A percentile compares a stretch with the other conserved stretches of the same genome.
These are phyloP conservation scores for Merops nubicus DNA, from an alignment of 2,113 vertebrate species.

Conservation along the genomic window DNA sequence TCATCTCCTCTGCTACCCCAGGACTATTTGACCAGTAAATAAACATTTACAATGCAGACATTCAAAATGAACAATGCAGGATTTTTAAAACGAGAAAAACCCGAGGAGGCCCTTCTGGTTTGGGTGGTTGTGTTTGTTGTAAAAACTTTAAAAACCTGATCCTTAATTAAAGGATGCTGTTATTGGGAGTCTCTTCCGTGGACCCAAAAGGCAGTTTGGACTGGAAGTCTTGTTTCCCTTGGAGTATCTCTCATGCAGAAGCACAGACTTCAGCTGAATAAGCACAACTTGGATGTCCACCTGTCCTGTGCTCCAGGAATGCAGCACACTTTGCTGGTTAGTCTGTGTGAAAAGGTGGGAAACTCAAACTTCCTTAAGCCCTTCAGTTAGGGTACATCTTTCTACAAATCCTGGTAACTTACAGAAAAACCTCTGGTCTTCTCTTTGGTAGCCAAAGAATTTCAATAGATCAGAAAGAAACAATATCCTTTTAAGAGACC, in stretches of 20 bases:
- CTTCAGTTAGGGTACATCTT: not conserved
- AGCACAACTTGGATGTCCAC: not conserved
- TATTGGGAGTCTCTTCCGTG: not conserved
- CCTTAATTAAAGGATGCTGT: not conserved
- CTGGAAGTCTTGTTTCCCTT: not conserved
- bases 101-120: not conserved
- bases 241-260: not conserved
- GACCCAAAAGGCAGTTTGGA: not conserved
- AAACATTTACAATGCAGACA: not conserved
- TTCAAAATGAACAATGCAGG: not conserved
- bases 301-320: not conserved
- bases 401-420: not conserved
- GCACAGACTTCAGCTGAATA: not conserved
- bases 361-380: not conserved
- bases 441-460: not conserved
- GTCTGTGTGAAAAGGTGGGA: not conserved
- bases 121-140: not conserved
- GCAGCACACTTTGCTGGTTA: not conserved
- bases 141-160: not conserved
- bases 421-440: not conserved
- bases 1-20: not conserved
- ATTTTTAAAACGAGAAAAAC: not conserved
- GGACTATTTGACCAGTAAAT: not conserved
- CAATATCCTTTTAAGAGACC: not conserved
- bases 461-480: not conserved